These are phyloP conservation scores for Nymphalis io DNA, from an alignment of 1,140 invertebrate genomes.

Conservation along the genomic window DNA sequence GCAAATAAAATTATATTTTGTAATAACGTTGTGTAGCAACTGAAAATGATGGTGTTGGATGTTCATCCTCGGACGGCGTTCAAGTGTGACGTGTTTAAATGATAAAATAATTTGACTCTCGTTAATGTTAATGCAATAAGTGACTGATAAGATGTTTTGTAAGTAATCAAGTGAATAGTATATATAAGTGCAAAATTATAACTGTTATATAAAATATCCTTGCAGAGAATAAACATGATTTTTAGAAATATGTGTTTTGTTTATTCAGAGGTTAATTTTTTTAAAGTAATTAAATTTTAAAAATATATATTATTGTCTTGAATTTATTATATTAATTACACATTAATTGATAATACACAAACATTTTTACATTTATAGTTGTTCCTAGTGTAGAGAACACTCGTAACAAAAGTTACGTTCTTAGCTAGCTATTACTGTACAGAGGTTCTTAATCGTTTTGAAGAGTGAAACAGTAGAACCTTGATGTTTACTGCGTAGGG, in stretches of 20 bases:
- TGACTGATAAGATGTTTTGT: slow-evolving; percentile 56
- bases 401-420: no score
- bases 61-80: slow-evolving; percentile 32
- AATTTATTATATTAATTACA: no score
- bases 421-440: no score
- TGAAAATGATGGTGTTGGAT: slow-evolving; percentile 5
- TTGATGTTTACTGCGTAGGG: no score
- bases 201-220: slow-evolving; percentile 56
- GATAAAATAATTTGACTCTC: slow-evolving; percentile 32
- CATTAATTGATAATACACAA: no score
- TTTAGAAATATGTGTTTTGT: slow-evolving; percentile 41
- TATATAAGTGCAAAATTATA: slow-evolving; percentile 57
- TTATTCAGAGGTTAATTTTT: background rate
- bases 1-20: slow-evolving; percentile 38
- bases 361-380: no score
- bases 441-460: no score
- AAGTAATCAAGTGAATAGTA: slow-evolving; percentile 51
- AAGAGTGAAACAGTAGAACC: no score
- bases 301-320: no score
- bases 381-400: no score
- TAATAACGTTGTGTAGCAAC: slow-evolving; percentile 29
- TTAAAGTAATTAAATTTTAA: no score
- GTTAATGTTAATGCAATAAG: slow-evolving; percentile 44
- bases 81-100: slow-evolving; percentile 31
- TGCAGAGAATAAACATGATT: slow-evolving; percentile 56